These are phyloP conservation scores for Ictalurus furcatus DNA, from an alignment of 2,113 vertebrate genomes.

Conservation along the genomic window DNA sequence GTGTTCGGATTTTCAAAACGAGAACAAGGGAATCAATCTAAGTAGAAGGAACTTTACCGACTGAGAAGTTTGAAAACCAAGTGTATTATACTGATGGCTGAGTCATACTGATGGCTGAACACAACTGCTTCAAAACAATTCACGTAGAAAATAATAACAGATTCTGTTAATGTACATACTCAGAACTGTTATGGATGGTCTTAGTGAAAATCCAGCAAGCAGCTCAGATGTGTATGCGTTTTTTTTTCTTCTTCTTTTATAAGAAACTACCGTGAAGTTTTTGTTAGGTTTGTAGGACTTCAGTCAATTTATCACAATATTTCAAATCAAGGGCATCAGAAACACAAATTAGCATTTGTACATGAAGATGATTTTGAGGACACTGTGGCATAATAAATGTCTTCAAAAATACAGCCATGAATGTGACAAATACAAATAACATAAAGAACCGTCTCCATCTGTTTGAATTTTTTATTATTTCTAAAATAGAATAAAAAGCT, in stretches of 20 bases:
- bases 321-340: not conserved
- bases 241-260: not conserved
- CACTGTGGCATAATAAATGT: not conserved
- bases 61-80: not conserved
- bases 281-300: not conserved
- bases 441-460: not conserved
- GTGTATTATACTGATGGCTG: not conserved
- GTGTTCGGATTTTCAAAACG: not conserved
- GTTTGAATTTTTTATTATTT: not conserved
- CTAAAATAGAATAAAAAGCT: not conserved
- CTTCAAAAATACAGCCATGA: not conserved
- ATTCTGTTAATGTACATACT: not conserved
- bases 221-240: not conserved
- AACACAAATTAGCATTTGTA: not conserved
- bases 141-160: not conserved
- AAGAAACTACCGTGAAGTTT: not conserved
- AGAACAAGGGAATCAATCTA: slow-evolving; percentile 8
- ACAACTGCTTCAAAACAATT: not conserved
- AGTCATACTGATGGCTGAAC: not conserved
- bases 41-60: slow-evolving; percentile 2
- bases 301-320: not conserved
- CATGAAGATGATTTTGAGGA: not conserved
- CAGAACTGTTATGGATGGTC: not conserved
- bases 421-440: not conserved
- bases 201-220: not conserved